Evolutionary conservation across 2,113 vertebrate genomes (phyloP), one percentile per base, ranked within the genome.

Genomic region (Lates calcarifer): DNA sequence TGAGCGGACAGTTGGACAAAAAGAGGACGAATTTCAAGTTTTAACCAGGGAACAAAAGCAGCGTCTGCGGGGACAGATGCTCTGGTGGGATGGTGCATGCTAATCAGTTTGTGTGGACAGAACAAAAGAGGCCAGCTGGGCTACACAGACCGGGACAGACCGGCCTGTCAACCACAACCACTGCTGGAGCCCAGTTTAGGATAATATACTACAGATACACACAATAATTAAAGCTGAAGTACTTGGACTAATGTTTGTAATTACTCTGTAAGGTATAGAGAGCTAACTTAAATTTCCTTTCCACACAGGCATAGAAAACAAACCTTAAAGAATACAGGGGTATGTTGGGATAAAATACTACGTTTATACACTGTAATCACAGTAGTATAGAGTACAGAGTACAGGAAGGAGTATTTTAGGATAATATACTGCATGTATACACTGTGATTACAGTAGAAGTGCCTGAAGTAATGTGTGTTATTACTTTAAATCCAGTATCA

Each of bases 91-190:
- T 6, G 89, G 56, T 61, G 89, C 66, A 88, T 91, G 86, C n/a
- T 87, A 89, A 93, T 87, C 81, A 87, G 83, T 71, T 67, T 63
- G 79, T 20, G 87, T 56, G 73, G 78, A 31, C 26, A 15, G 72
- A 86, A 92, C 89, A 92, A 92, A 89, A 68, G 85, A 80, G 71
- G 66, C 69, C 90, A 91, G 90, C 90, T 90, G 91, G 87, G 67
- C 79, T 17, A 3, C 73, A 60, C 22, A 1, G 73, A 77, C 65
- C 14, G 5, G 61, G 68, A 62, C 73, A 35, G 74, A 75, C 31
- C 58, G 57, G 74, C 64, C 51, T 13, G 73, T 63, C 66, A 60
- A 41, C 74, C 37, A 49, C 56, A 37, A 37, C 20, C 60, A 9
- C 31, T 8, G 7, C 62, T 39, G 26, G 29, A 65, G 41, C 12